Conservation (phyloP, 2,888 invertebrate genomes). For the Platypus cylindrus region DNA sequence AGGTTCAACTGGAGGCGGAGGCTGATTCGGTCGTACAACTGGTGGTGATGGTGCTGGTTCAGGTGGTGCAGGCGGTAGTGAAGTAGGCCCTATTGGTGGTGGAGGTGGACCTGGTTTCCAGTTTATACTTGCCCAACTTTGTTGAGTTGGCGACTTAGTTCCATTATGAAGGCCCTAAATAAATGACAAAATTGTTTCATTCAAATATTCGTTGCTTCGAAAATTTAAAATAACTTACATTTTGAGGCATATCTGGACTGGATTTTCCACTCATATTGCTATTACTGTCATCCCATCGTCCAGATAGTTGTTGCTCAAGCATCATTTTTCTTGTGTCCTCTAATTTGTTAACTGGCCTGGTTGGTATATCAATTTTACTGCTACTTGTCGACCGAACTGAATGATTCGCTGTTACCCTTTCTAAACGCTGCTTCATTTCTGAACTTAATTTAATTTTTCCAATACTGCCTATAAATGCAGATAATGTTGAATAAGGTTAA, state of each 20-base stretch:
- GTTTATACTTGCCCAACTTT: constrained; percentile 33
- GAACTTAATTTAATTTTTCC: constrained; percentile 83
- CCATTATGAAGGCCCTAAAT: constrained; percentile 24
- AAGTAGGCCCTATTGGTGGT: constrained; percentile 45
- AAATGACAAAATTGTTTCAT: neutral
- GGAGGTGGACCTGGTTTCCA: constrained; percentile 46
- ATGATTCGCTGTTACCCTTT: constrained; percentile 80
- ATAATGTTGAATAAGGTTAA: too few relatives aligned
- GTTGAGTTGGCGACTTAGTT: constrained; percentile 31
- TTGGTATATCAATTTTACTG: constrained; percentile 53
- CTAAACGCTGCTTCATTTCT: constrained; percentile 82
- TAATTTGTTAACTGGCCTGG: constrained; percentile 62
- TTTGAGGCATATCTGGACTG: constrained; percentile 29
- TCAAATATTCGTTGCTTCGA: neutral
- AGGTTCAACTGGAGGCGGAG: constrained; percentile 53
- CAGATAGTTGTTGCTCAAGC: constrained; percentile 73
- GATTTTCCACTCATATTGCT: constrained; percentile 31
- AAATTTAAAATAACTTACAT: constrained; percentile 17
- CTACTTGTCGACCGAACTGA: constrained; percentile 63
- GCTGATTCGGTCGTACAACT: constrained; percentile 44
- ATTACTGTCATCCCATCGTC: constrained; percentile 46
- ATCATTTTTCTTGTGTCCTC: constrained; percentile 77
- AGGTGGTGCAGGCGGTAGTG: constrained; percentile 48
- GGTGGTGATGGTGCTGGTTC: constrained; percentile 49
- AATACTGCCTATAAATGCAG: constrained; percentile 42